Conservation (phyloP, 2,113 vertebrate genomes). For the Chionodraco myersi region DNA sequence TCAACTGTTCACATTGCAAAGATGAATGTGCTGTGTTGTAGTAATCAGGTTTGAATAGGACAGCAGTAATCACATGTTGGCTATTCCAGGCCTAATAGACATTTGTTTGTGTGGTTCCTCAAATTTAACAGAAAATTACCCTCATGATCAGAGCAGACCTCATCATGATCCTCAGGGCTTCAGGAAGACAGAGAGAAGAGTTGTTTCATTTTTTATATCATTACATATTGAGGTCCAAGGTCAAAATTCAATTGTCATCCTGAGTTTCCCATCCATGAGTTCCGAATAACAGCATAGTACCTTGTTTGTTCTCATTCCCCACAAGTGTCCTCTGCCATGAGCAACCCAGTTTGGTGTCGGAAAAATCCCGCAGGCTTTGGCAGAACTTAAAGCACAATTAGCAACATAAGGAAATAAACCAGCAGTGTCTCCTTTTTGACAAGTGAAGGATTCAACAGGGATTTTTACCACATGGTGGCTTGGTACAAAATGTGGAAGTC, state of each 20-base stretch:
- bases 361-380: constrained; percentile 58
- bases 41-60: neutral
- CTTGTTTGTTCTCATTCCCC: constrained; percentile 28
- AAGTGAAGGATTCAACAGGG: constrained; percentile 37
- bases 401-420: constrained; percentile 62
- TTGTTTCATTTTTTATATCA: neutral
- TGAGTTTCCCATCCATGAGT: neutral
- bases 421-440: constrained; percentile 60
- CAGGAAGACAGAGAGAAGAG: neutral
- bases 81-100: constrained; percentile 9
- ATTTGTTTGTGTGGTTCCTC: constrained; percentile 5
- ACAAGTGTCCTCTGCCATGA: constrained; percentile 27
- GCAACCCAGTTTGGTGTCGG: constrained; percentile 22
- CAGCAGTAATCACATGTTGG: neutral
- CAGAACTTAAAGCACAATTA: constrained; percentile 60
- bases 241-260: neutral
- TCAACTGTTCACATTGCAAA: too few species aligned
- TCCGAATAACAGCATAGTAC: constrained; percentile 1
- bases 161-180: constrained; percentile 9
- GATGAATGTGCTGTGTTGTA: too few species aligned
- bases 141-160: constrained; percentile 15
- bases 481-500: neutral
- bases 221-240: neutral
- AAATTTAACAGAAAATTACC: neutral
- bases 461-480: constrained; percentile 25